Evolutionary conservation across 2,797 vertebrate species (phyloP), one percentile per base, ranked within the genome.

Genomic region (Dermochelys coriacea): DNA sequence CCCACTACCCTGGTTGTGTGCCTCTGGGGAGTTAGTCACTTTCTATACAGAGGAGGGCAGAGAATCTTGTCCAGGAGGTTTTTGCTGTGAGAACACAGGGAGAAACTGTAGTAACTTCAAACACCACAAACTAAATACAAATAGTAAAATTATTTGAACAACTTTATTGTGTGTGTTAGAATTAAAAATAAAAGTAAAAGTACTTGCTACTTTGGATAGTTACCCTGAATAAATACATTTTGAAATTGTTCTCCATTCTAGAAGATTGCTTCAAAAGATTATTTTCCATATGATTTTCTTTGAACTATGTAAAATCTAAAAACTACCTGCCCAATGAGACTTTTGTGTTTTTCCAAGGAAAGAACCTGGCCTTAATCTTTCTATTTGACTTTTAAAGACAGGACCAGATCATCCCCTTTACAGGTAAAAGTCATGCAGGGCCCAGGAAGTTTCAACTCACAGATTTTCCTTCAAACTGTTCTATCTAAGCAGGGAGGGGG

Each of bases 1-100:
- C 0, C 0, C 25, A 0, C 12, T 49, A n/a, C 18, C 8, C 82
- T 95, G 93, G 57, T 19, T 49, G 29, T 47, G 19, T 0, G 0
- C 41, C 64, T n/a, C 64, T 25, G 29, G 14, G 29, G 49, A 82
- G 85, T 82, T 88, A 45, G 41, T 68, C 61, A 68, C n/a, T 47
- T 85, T 54, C 12, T 64, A 18, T n/a, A 51, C 2, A 3, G 4
- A 79, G 19, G 15, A 83, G 50, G 41, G 3, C 89, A 92, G 29
- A 83, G n/a, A 79, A 51, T 47, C 86, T 88, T 16, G 81, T 37
- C 14, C 15, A 6, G 4, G 9, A 61, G 50, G 45, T 61, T 90
- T 84, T 90, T 61, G 5, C n/a, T 91, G 71, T 29, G 71, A 75
- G 71, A 21, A 74, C 41, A 18, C 61, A 18, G 34, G 31, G 23